phyloP scores from a whole-genome alignment of 2,113 vertebrate species.

The Anarhynchus alexandrinus region DNA sequence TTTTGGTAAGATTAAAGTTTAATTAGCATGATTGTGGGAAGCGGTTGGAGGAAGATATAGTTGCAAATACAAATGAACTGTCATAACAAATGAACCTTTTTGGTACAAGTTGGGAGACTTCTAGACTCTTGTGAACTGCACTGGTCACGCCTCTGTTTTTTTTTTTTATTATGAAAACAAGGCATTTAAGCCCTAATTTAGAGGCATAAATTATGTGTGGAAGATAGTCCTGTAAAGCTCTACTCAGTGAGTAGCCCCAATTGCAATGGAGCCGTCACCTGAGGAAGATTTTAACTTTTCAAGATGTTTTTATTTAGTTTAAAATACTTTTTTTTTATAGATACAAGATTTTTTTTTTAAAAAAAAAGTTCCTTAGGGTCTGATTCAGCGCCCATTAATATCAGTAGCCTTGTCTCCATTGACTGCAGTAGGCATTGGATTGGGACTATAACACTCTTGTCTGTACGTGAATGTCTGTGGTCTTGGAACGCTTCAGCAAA shows the following conservation, averaged over 20 bases:
- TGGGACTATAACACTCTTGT: constrained; percentile 26
- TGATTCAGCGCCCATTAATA: constrained; percentile 3
- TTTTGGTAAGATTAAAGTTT: constrained; percentile 82
- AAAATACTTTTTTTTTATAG: background rate
- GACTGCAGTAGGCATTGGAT: background rate
- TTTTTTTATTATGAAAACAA: constrained; percentile 54
- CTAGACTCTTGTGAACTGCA: constrained; percentile 71
- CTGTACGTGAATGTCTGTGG: constrained; percentile 52
- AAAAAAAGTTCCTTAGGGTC: background rate
- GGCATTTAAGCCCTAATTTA: constrained; percentile 42
- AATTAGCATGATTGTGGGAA: constrained; percentile 78
- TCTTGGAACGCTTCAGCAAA: constrained; percentile 61
- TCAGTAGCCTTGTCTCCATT: constrained; percentile 1
- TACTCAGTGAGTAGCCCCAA: constrained; percentile 55
- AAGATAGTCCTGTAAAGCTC: constrained; percentile 32
- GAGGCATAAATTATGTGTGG: constrained; percentile 35
- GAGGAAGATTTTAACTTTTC: constrained; percentile 32
- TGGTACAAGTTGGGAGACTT: constrained; percentile 80
- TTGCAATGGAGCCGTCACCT: constrained; percentile 14
- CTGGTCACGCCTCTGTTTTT: constrained; percentile 71
- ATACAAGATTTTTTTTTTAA: background rate
- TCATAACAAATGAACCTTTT: constrained; percentile 79
- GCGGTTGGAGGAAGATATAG: constrained; percentile 75
- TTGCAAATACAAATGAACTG: constrained; percentile 77
- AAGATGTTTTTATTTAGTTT: constrained; percentile 48